phyloP scores from a whole-genome alignment of 1,140 invertebrate genomes.

The Ladona fulva region DNA sequence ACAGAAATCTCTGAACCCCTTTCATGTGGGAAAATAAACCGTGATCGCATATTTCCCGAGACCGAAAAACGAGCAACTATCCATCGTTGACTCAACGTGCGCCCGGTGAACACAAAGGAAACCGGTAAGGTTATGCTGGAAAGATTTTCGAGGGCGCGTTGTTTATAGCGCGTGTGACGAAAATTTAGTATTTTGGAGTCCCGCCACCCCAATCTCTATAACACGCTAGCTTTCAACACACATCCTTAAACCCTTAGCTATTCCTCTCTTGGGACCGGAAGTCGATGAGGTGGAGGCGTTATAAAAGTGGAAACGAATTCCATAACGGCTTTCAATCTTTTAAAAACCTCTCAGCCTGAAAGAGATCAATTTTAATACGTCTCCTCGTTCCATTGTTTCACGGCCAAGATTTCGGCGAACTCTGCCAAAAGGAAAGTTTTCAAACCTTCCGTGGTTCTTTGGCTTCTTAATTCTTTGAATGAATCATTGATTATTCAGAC shows the following conservation, averaged over 20 bases:
- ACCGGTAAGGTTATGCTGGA: not conserved
- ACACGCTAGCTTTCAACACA: not conserved
- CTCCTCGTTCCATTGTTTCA: not conserved
- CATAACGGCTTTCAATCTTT: not conserved
- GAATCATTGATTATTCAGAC: too few relatives aligned
- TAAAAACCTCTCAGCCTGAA: not conserved
- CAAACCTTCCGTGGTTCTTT: too few relatives aligned
- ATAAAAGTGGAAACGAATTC: not conserved
- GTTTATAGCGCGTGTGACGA: not conserved
- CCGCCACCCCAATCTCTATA: not conserved
- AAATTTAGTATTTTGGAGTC: not conserved
- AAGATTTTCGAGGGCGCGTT: not conserved
- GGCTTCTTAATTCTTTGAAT: too few relatives aligned
- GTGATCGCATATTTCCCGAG: too few relatives aligned
- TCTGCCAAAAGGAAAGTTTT: too few relatives aligned
- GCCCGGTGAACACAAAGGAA: not conserved
- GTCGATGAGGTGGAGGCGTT: not conserved
- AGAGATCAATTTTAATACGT: not conserved
- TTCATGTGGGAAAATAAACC: too few relatives aligned
- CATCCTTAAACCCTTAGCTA: too few relatives aligned
- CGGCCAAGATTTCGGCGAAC: not conserved
- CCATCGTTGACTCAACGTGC: too few relatives aligned
- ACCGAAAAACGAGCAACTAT: too few relatives aligned
- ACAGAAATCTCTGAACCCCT: too few relatives aligned
- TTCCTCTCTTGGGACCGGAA: too few relatives aligned